phyloP scores from a whole-genome alignment of 2,888 invertebrate genomes.

The Sepioteuthis lessoniana region DNA sequence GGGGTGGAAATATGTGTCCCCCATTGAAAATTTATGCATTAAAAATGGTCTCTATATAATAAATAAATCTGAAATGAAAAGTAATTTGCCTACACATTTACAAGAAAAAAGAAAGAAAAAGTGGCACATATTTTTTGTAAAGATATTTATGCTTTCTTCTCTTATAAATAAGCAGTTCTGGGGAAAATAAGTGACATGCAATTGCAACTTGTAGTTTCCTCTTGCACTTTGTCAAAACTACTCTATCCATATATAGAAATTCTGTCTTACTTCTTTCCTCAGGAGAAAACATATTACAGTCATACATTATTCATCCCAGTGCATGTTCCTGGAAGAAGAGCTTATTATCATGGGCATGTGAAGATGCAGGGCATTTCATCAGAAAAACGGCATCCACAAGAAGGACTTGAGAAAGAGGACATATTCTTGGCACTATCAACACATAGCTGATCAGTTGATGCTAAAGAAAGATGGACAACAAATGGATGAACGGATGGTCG shows the following conservation, averaged over 20 bases:
- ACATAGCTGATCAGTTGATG: neutral
- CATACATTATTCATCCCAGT: neutral
- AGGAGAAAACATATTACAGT: neutral
- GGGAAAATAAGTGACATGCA: neutral
- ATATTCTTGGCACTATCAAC: constrained; percentile 18
- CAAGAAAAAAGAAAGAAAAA: neutral
- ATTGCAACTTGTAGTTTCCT: neutral
- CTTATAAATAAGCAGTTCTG: neutral
- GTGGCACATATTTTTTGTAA: neutral
- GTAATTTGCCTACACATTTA: too few relatives aligned
- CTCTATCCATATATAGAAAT: neutral
- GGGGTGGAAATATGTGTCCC: too few relatives aligned
- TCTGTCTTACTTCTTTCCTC: neutral
- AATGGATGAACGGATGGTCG: neutral
- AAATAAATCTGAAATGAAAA: too few relatives aligned
- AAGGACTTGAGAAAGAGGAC: neutral
- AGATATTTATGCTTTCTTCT: neutral
- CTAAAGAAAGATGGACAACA: constrained; percentile 33
- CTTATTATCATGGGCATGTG: neutral
- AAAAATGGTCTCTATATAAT: too few relatives aligned
- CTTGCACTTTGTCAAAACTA: neutral
- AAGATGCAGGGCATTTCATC: neutral
- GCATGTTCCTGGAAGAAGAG: neutral
- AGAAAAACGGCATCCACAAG: neutral
- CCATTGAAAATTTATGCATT: too few relatives aligned